These are phyloP conservation scores for Diachasmimorpha longicaudata DNA, from an alignment of 1,140 invertebrate species.

Conservation along the genomic window DNA sequence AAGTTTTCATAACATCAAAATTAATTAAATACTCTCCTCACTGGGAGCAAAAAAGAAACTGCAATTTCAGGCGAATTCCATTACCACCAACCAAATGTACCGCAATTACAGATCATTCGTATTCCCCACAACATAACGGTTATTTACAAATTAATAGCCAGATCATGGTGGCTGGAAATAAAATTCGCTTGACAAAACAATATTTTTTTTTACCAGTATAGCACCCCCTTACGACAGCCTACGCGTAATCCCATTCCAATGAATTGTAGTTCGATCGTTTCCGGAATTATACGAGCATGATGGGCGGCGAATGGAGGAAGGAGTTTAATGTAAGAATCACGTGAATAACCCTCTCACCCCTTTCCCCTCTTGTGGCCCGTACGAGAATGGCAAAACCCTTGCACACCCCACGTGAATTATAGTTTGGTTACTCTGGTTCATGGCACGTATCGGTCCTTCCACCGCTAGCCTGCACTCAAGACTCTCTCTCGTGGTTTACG, in stretches of 20 bases:
- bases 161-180: too few relatives aligned
- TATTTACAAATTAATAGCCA: too few relatives aligned
- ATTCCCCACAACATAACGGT: too few relatives aligned
- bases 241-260: slow-evolving; percentile 22
- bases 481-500: slow-evolving; percentile 23
- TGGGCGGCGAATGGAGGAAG: slow-evolving; percentile 19
- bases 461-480: slow-evolving; percentile 20
- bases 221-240: not conserved
- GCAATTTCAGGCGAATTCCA: too few relatives aligned
- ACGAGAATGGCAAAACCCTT: slow-evolving; percentile 31
- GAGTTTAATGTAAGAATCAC: slow-evolving; percentile 35
- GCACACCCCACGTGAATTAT: slow-evolving; percentile 38
- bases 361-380: slow-evolving; percentile 27
- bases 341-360: not conserved
- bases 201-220: not conserved
- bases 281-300: slow-evolving; percentile 29
- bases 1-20: too few relatives aligned
- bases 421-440: slow-evolving; percentile 36
- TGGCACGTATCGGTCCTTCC: slow-evolving; percentile 38
- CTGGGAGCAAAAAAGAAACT: too few relatives aligned
- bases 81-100: too few relatives aligned
- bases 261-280: slow-evolving; percentile 37
- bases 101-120: too few relatives aligned
- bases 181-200: too few relatives aligned
- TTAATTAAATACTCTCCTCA: too few relatives aligned